Base-by-base conservation (phyloP, 2,888 invertebrate species). In the Rotaria sp. region DNA sequence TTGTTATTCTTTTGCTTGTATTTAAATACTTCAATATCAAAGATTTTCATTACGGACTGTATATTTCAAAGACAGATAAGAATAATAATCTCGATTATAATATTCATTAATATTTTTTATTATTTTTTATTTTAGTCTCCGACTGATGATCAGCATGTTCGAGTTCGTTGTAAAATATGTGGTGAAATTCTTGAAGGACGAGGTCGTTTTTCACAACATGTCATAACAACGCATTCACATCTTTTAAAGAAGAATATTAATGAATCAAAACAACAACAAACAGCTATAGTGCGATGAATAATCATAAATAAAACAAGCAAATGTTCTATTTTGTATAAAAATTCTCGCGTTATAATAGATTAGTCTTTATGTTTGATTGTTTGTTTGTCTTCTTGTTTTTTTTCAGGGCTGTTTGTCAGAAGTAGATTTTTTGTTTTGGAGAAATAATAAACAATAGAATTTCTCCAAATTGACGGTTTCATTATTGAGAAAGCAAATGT, bases 131-230 rank as follows among this genome's bases (percentile, higher is more conserved):
- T 80, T 45, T 45, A 80, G 80, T 45, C 80, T 13, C 15, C n/a
- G 0, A 21, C 10, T 10, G n/a, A 45, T 11, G 80, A 80, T 45
- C 45, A 80, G 45, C 45, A 80, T 45, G 80, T 80, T 45, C 45
- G 41, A 80, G 41, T 80, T 80, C 80, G 80, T 45, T 80, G 80
- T 45, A 80, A 80, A 80, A 45, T 80, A 26, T 80, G 80, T 80
- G 80, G 45, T 13, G 80, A 45, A 45, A 24, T 80, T 13, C 45
- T 80, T n/a, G 41, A 80, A 45, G 80, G 80, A n/a, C 80, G 80
- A 45, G 45, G 45, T n/a, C 41, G 45, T 80, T 80, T 80, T 80
- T 41, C 80, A 4, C 38, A 80, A 45, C 80, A 80, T 35, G 80
- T 80, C 4, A 45, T 80, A 45, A 45, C 15, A 21, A 80, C n/a